Base-by-base conservation (phyloP, 2,888 invertebrate species). In the Dastarcus helophoroides region DNA sequence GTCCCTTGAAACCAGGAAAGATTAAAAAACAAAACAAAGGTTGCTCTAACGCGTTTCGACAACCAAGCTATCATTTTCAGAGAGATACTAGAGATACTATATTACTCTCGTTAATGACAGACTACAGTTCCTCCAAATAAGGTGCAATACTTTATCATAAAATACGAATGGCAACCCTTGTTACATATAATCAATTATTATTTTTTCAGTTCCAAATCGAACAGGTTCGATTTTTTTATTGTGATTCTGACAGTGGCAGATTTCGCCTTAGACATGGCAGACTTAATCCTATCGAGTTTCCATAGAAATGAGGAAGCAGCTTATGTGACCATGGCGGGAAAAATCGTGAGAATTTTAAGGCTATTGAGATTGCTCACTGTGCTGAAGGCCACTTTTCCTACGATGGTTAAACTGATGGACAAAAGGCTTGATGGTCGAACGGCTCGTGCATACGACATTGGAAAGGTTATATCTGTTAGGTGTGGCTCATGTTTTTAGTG, bases 381-480 rank as follows among this genome's bases (percentile, higher is more conserved):
- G 6, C 14, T 22, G 8, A 12, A 22, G 29, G 31, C 24, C 5
- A 10, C 23, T 10, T 32, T 31, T 4, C 27, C 33, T 3, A 14
- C 27, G 4, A 4, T 33, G 3, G 22, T 31, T 2, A 29, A 7
- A 14, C 34, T 17, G 7, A 26, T 33, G 12, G 29, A 37, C 22
- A 17, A 13, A 10, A 16, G 8, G 13, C 14, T 25, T 2, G 34
- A 37, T 13, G 8, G 9, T 3, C 13, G 22, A n/a, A 22, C 26
- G 25, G 17, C 32, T 3, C 16, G 27, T 11, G 25, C 28, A 2
- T 37, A 25, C 13, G 34, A 37, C 12, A 14, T 37, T 11, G 37
- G 31, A 4, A 33, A 34, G 7, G 30, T 24, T 11, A 7, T 8
- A 17, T 6, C 19, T 17, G 8, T 17, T n/a, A n/a, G n/a, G n/a